Evolutionary conservation across 2,888 invertebrate genomes (phyloP).

Genomic region (Stenodera caucasica): DNA sequence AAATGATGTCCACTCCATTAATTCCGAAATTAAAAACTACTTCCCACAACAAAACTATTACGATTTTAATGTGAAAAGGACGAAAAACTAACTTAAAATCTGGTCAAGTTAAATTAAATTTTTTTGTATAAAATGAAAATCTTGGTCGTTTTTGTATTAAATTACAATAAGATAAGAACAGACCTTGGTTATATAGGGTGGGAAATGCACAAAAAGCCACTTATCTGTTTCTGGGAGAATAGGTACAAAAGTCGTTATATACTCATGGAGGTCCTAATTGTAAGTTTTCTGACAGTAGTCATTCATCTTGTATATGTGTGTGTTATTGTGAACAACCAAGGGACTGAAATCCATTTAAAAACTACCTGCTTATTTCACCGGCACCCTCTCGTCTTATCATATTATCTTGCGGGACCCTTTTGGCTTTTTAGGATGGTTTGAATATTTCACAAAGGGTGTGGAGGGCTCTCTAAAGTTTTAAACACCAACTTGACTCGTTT

Average conservation of each 20-base stretch:
- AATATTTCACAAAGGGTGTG: slow-evolving; percentile 19
- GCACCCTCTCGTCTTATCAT: slow-evolving; percentile 35
- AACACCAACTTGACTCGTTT: not conserved
- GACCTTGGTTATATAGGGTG: not conserved
- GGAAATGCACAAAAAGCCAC: slow-evolving; percentile 39
- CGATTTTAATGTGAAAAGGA: not conserved
- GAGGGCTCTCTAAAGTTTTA: not conserved
- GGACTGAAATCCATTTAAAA: slow-evolving; percentile 50
- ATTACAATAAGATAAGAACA: not conserved
- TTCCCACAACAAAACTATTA: too few relatives aligned
- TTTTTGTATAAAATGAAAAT: not conserved
- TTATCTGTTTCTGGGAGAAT: slow-evolving; percentile 51
- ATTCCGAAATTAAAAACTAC: not conserved
- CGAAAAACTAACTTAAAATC: not conserved
- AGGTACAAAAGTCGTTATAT: slow-evolving; percentile 45
- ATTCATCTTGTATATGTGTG: slow-evolving; percentile 47
- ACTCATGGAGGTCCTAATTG: slow-evolving; percentile 49
- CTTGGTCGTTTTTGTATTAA: not conserved
- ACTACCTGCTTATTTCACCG: slow-evolving; percentile 50
- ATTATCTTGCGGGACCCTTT: slow-evolving; percentile 30
- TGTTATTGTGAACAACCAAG: slow-evolving; percentile 42
- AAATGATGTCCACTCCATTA: not conserved
- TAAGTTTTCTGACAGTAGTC: slow-evolving; percentile 48
- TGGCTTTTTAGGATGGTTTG: slow-evolving; percentile 20
- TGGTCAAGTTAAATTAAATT: not conserved